A percentile compares a stretch with the other conserved stretches of the same genome.
Conservation (phyloP, 2,797 vertebrate genomes). For the Garrulus glandarius region DNA sequence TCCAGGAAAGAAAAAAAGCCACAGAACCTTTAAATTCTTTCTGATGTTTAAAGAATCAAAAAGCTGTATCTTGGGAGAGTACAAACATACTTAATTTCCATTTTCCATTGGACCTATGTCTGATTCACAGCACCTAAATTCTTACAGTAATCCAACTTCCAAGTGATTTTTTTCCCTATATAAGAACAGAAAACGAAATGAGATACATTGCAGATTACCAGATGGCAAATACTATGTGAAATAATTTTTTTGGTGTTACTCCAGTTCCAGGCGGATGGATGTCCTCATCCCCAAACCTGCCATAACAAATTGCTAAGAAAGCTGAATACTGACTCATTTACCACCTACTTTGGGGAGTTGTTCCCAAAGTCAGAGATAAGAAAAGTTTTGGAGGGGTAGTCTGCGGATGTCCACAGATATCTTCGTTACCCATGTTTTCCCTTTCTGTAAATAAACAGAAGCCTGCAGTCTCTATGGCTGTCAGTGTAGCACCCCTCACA, state of each 20-base stretch:
- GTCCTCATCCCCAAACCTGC: conserved; percentile 21
- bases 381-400: not conserved
- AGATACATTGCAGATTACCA: conserved; percentile 17
- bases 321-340: not conserved
- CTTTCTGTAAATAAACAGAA: conserved; percentile 11
- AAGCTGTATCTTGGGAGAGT: not conserved
- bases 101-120: not conserved
- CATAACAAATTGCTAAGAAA: conserved; percentile 10
- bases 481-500: not conserved
- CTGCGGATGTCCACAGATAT: not conserved
- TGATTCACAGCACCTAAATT: not conserved
- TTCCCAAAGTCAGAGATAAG: not conserved
- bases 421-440: not conserved
- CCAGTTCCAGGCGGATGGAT: conserved; percentile 8
- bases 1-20: not conserved
- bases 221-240: conserved; percentile 34
- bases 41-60: not conserved
- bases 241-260: not conserved
- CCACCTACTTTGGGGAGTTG: not conserved
- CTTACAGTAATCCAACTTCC: not conserved
- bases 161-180: not conserved
- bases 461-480: conserved; percentile 7
- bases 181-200: not conserved
- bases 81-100: not conserved
- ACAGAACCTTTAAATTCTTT: not conserved